phyloP scores from a whole-genome alignment of 2,888 invertebrate genomes.

The Blomia tropicalis region DNA sequence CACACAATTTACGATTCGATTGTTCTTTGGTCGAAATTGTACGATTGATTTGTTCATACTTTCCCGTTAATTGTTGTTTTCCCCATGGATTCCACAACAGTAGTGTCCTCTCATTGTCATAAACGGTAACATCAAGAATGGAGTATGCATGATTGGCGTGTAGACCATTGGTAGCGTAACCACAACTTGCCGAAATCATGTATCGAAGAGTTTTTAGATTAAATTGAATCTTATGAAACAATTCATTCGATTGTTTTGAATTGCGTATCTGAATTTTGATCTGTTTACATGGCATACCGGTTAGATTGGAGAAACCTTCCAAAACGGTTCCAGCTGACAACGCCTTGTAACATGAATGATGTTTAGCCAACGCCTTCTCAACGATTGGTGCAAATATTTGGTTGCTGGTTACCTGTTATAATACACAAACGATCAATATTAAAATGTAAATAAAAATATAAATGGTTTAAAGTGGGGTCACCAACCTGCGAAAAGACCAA shows the following conservation, averaged over 20 bases:
- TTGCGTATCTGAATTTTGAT: neutral
- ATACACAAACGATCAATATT: neutral
- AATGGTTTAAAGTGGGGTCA: too few relatives aligned
- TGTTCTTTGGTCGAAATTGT: neutral
- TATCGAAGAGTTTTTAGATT: neutral
- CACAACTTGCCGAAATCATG: neutral
- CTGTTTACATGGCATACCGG: neutral
- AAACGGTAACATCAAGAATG: neutral
- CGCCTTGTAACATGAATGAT: slow-evolving; percentile 7
- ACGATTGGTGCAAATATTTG: slow-evolving; percentile 6
- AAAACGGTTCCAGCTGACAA: neutral
- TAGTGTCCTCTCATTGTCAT: neutral
- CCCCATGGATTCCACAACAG: slow-evolving; percentile 12
- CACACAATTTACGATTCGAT: neutral
- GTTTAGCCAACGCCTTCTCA: slow-evolving; percentile 10
- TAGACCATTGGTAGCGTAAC: neutral
- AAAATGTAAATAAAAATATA: neutral
- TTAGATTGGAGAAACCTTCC: slow-evolving; percentile 1
- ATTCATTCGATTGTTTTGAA: neutral
- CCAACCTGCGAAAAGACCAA: neutral
- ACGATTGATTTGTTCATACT: neutral
- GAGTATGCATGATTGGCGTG: neutral
- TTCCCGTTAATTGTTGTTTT: neutral
- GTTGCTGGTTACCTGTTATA: neutral
- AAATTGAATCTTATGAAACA: neutral